A percentile compares a stretch with the other conserved stretches of the same genome.
phyloP scores from a whole-genome alignment of 2,888 invertebrate genomes.

The Tetragnatha montana region DNA sequence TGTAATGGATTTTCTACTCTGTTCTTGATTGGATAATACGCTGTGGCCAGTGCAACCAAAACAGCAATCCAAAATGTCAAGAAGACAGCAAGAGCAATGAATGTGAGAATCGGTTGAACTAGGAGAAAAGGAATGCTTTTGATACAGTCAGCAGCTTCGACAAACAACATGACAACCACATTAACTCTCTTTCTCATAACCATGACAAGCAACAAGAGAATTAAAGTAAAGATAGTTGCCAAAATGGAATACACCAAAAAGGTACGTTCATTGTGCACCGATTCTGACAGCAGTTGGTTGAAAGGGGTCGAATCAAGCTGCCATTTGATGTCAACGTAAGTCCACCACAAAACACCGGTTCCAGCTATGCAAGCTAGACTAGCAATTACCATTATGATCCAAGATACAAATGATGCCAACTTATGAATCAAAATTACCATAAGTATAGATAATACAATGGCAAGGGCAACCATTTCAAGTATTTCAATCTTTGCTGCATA shows the following conservation, averaged over 20 bases:
- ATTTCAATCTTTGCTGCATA: constrained; percentile 92
- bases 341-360: constrained; percentile 90
- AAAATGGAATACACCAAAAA: constrained; percentile 89
- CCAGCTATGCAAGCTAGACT: constrained; percentile 84
- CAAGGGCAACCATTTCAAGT: constrained; percentile 85
- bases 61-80: constrained; percentile 91
- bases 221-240: constrained; percentile 90
- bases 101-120: constrained; percentile 84
- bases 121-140: constrained; percentile 89
- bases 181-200: constrained; percentile 87
- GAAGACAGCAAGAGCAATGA: constrained; percentile 85
- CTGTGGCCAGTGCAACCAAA: constrained; percentile 83
- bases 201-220: constrained; percentile 84
- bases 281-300: constrained; percentile 81
- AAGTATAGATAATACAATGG: constrained; percentile 89
- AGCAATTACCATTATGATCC: constrained; percentile 89
- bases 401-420: constrained; percentile 88
- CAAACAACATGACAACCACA: constrained; percentile 89
- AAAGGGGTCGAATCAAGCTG: constrained; percentile 80
- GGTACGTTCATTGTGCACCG: constrained; percentile 88
- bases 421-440: constrained; percentile 90
- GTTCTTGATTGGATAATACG: constrained; percentile 71
- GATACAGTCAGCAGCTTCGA: constrained; percentile 92
- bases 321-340: constrained; percentile 85
- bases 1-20: constrained; percentile 55